Evolutionary conservation across 2,113 vertebrate species (phyloP).

Genomic region (Ammodytes marinus): DNA sequence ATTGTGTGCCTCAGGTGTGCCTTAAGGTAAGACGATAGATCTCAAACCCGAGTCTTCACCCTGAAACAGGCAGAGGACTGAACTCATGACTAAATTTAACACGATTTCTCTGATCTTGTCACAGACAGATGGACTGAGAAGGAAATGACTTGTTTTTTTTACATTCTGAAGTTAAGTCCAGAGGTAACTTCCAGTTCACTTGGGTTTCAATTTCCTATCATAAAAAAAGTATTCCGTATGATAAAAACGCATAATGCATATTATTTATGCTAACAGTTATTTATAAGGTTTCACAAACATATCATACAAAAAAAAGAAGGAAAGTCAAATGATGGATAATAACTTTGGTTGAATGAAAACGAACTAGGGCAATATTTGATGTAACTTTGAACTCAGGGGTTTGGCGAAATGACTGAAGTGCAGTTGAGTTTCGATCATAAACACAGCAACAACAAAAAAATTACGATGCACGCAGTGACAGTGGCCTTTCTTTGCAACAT

Average conservation of each 20-base stretch:
- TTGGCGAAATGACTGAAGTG: not conserved
- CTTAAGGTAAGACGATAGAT: slow-evolving; percentile 38
- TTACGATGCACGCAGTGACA: not conserved
- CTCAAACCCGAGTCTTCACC: not conserved
- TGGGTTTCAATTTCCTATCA: not conserved
- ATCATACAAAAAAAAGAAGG: not conserved
- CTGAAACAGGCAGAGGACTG: not conserved
- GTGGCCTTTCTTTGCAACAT: not conserved
- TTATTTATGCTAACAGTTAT: not conserved
- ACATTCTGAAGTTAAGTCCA: not conserved
- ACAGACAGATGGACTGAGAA: slow-evolving; percentile 5
- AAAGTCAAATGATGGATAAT: not conserved
- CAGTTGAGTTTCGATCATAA: not conserved
- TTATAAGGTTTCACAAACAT: not conserved
- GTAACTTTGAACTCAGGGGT: not conserved
- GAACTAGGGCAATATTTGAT: not conserved
- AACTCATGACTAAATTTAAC: not conserved
- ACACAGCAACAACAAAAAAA: not conserved
- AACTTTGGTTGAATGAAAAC: not conserved
- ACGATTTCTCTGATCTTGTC: not conserved
- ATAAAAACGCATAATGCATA: not conserved
- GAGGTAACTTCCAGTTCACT: not conserved
- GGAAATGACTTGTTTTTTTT: not conserved
- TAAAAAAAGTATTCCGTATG: not conserved
- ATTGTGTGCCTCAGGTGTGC: slow-evolving; percentile 54